These are phyloP conservation scores for Eustalomyia histrio DNA, from an alignment of 2,888 invertebrate genomes.

Conservation along the genomic window DNA sequence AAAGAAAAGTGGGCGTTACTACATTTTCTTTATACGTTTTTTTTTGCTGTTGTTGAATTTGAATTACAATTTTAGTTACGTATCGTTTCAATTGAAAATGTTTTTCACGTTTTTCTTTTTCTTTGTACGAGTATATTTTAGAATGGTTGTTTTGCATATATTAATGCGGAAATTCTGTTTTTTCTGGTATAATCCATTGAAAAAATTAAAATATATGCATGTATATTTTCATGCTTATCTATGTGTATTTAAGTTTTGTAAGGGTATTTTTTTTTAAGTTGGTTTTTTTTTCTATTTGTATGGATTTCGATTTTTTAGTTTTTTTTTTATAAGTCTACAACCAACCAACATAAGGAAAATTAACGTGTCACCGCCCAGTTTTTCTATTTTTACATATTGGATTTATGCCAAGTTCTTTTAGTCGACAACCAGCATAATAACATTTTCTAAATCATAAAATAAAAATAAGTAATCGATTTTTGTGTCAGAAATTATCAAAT, in stretches of 20 bases:
- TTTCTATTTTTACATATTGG: constrained; percentile 49
- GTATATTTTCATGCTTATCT: constrained; percentile 50
- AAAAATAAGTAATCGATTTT: not conserved
- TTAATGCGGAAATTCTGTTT: constrained; percentile 60
- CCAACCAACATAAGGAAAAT: constrained; percentile 30
- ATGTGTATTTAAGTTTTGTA: not conserved
- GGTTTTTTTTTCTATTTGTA: constrained; percentile 11
- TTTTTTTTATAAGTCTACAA: constrained; percentile 34
- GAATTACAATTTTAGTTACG: constrained; percentile 47
- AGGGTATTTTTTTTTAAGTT: constrained; percentile 14
- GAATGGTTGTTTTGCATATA: constrained; percentile 17
- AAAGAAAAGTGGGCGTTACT: constrained; percentile 60
- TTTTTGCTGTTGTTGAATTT: constrained; percentile 12
- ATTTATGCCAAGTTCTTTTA: constrained; percentile 54
- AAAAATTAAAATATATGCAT: constrained; percentile 57
- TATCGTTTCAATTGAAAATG: constrained; percentile 64
- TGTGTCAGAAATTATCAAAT: not conserved
- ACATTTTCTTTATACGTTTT: constrained; percentile 54
- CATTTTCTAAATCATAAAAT: constrained; percentile 30
- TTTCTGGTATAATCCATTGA: constrained; percentile 25
- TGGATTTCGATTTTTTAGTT: not conserved
- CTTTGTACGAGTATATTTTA: not conserved
- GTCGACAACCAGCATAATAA: constrained; percentile 21
- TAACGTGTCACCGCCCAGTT: constrained; percentile 52
- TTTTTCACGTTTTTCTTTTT: constrained; percentile 56